phyloP scores from a whole-genome alignment of 2,888 invertebrate species.

The Therioaphis trifolii region DNA sequence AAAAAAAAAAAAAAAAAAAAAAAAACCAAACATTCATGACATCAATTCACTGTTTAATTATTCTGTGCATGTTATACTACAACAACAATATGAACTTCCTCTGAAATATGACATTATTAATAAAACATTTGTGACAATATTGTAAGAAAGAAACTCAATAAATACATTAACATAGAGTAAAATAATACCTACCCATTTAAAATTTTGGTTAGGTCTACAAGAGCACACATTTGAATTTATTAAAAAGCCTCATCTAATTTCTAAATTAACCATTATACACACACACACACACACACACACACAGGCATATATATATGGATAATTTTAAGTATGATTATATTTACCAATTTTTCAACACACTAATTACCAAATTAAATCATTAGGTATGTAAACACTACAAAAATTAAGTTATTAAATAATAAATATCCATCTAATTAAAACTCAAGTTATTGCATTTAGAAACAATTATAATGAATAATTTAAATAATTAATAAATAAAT shows the following conservation, averaged over 20 bases:
- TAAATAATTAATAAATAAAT: neutral
- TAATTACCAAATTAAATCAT: neutral
- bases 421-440: neutral
- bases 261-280: neutral
- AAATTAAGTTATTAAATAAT: neutral
- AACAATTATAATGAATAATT: neutral
- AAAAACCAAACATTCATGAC: neutral
- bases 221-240: neutral
- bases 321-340: no score
- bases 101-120: conserved; percentile 16
- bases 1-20: conserved; percentile 1
- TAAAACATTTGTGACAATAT: conserved; percentile 46
- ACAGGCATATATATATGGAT: no score
- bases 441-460: neutral
- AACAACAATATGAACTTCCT: conserved; percentile 46
- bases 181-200: no score
- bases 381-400: neutral
- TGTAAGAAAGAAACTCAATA: neutral
- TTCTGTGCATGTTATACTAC: conserved; percentile 16
- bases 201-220: no score
- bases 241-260: neutral
- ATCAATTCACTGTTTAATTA: conserved; percentile 27
- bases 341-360: no score
- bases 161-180: no score
- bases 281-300: neutral